Evolutionary conservation across 2,888 invertebrate genomes (phyloP).

Genomic region (Oscheius sp.): DNA sequence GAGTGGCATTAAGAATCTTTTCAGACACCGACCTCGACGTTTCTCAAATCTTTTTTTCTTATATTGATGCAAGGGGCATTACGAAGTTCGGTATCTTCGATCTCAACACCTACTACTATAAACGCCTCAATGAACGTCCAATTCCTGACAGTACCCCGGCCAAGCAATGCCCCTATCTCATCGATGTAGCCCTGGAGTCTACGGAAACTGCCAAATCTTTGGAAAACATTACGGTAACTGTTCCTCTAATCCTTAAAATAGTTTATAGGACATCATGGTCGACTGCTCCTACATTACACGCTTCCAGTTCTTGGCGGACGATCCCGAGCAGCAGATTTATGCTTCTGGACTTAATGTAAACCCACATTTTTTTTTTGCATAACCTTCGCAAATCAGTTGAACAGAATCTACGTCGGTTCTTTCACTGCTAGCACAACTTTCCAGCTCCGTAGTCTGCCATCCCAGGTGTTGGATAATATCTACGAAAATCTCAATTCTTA

Average conservation of each 20-base stretch:
- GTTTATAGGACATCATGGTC: slow-evolving; percentile 23
- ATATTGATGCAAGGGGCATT: not conserved
- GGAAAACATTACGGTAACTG: not conserved
- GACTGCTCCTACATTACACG: slow-evolving; percentile 1
- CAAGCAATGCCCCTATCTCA: slow-evolving; percentile 31
- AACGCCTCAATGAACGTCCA: not conserved
- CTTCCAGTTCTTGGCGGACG: slow-evolving; percentile 21
- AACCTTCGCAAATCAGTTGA: not conserved
- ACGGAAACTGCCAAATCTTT: not conserved
- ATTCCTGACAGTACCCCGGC: slow-evolving; percentile 26
- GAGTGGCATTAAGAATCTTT: not conserved
- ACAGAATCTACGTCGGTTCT: slow-evolving; percentile 7
- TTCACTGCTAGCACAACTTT: not conserved
- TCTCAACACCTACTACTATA: slow-evolving; percentile 35
- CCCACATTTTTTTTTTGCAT: not conserved
- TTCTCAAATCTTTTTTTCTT: slow-evolving; percentile 24
- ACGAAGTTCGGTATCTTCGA: slow-evolving; percentile 27
- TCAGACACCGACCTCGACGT: slow-evolving; percentile 24
- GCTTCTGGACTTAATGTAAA: slow-evolving; percentile 14
- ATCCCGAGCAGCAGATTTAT: slow-evolving; percentile 27
- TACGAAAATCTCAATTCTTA: not conserved
- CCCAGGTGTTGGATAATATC: slow-evolving; percentile 3
- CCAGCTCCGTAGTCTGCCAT: slow-evolving; percentile 9
- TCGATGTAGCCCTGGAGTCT: not conserved
- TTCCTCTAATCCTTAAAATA: not conserved